These are phyloP conservation scores for Ophioninae sp. DNA, from an alignment of 2,888 invertebrate species.

Conservation along the genomic window DNA sequence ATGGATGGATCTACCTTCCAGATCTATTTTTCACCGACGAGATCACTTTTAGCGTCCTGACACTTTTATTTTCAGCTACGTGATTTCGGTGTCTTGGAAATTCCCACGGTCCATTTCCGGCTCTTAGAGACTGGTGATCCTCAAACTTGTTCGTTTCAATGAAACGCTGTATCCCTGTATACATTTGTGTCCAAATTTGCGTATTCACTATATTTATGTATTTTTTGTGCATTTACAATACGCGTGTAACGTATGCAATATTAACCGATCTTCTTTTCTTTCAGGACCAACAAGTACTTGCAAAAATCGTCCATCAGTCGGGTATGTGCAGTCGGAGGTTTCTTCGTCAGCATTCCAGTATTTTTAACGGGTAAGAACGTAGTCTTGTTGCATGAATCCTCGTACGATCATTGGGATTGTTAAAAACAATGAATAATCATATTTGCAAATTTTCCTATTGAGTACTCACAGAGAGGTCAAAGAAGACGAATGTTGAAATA, in stretches of 20 bases:
- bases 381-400: not conserved
- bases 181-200: too few relatives aligned
- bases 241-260: not conserved
- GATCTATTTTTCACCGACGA: not conserved
- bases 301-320: slow-evolving; percentile 95
- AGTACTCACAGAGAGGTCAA: too few relatives aligned
- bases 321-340: slow-evolving; percentile 95
- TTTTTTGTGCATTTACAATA: not conserved
- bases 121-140: slow-evolving; percentile 71
- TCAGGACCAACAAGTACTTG: slow-evolving; percentile 94
- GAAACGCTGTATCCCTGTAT: not conserved
- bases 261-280: slow-evolving; percentile 78
- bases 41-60: not conserved
- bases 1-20: slow-evolving; percentile 62
- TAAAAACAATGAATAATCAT: too few relatives aligned
- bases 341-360: slow-evolving; percentile 96
- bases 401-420: too few relatives aligned
- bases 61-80: slow-evolving; percentile 3
- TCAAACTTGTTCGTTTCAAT: slow-evolving; percentile 38
- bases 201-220: not conserved
- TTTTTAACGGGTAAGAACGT: slow-evolving; percentile 91
- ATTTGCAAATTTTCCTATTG: too few relatives aligned
- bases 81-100: slow-evolving; percentile 65
- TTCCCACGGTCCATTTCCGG: slow-evolving; percentile 76
- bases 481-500: too few relatives aligned